Conservation (phyloP, 2,888 invertebrate genomes). For the Keiferia lycopersicella region DNA sequence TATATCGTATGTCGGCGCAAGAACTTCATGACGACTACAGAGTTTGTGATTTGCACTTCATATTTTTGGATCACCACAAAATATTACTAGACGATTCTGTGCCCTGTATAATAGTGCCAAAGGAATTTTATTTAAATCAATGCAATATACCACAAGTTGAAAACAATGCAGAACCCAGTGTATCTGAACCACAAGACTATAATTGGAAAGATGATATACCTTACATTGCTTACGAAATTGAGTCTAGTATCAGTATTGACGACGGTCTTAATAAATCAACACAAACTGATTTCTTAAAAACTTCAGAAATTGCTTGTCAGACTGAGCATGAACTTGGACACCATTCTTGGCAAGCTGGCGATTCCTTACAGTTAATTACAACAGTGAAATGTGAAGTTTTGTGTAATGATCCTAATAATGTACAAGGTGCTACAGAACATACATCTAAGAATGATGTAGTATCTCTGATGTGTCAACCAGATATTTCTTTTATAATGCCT, state of each 20-base stretch:
- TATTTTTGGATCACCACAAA: constrained; percentile 19
- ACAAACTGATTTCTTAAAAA: constrained; percentile 15
- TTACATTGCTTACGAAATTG: neutral
- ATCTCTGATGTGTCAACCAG: constrained; percentile 15
- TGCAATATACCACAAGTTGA: neutral
- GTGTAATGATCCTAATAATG: neutral
- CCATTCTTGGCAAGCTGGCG: neutral
- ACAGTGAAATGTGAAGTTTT: neutral
- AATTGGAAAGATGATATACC: neutral
- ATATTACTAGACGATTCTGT: constrained; percentile 17
- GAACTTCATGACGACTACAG: constrained; percentile 19
- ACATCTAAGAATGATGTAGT: neutral
- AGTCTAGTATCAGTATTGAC: neutral
- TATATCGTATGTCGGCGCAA: neutral
- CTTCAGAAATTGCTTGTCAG: constrained; percentile 21
- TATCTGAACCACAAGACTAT: neutral
- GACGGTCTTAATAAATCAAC: constrained; percentile 17
- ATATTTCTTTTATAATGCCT: constrained; percentile 3
- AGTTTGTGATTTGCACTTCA: constrained; percentile 20
- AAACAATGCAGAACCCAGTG: neutral
- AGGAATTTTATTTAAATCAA: neutral
- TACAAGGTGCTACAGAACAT: neutral
- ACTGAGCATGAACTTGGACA: constrained; percentile 3
- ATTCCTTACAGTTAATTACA: constrained; percentile 16
- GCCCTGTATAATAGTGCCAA: neutral